Evolutionary conservation across 2,113 vertebrate species (phyloP).

Genomic region (Crypturellus undulatus): DNA sequence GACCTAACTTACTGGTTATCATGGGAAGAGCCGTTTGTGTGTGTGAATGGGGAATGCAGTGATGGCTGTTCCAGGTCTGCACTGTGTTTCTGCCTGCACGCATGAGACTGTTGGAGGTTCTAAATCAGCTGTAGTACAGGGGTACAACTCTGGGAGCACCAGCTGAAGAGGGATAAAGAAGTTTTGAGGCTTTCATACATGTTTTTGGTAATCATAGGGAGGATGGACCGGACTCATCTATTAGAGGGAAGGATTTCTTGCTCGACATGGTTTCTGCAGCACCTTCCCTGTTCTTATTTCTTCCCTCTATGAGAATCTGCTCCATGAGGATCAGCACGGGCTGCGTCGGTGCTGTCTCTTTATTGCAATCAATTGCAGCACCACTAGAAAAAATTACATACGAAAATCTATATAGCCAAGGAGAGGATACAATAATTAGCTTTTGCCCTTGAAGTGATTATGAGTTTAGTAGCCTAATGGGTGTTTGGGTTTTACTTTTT

Average conservation of each 20-base stretch:
- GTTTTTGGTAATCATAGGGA: not conserved
- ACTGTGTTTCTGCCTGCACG: not conserved
- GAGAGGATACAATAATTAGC: not conserved
- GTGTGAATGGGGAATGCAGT: not conserved
- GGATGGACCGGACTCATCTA: accelerated
- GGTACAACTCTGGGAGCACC: not conserved
- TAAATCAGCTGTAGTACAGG: not conserved
- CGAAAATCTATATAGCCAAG: not conserved
- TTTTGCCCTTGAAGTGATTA: not conserved
- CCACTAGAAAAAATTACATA: not conserved
- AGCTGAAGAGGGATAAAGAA: not conserved
- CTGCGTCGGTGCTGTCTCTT: not conserved
- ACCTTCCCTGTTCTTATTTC: not conserved
- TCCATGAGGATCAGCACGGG: accelerated
- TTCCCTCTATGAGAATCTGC: not conserved
- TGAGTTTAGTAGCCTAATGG: not conserved
- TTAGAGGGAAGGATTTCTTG: not conserved
- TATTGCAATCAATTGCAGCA: accelerated
- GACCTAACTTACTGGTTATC: not conserved
- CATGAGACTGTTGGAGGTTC: not conserved
- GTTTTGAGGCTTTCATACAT: not conserved
- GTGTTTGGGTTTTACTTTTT: not conserved
- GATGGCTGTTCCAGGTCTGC: not conserved
- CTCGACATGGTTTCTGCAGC: accelerated
- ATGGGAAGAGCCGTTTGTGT: not conserved